Evolutionary conservation across 2,888 invertebrate genomes (phyloP).

Genomic region (Thalpophila matura): DNA sequence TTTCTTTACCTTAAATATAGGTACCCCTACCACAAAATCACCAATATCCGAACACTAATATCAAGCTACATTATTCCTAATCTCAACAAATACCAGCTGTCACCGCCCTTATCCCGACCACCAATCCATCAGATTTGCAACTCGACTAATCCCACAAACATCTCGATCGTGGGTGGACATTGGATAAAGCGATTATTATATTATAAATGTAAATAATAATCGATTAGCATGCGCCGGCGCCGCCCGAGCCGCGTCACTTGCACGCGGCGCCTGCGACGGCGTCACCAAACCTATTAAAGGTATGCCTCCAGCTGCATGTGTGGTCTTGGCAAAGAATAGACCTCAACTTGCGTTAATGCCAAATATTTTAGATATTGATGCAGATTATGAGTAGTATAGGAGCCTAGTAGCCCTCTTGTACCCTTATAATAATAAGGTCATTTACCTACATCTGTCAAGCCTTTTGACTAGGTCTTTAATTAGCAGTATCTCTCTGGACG

Average conservation of each 20-base stretch:
- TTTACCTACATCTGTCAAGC: no score
- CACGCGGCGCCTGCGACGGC: slow-evolving; percentile 60
- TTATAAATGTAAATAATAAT: slow-evolving; percentile 64
- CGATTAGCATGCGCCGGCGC: slow-evolving; percentile 59
- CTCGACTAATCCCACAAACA: slow-evolving; percentile 54
- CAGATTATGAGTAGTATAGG: no score
- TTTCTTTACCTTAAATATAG: slow-evolving; percentile 9
- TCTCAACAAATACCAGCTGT: slow-evolving; percentile 51
- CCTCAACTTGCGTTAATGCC: neutral
- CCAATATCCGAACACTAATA: slow-evolving; percentile 15
- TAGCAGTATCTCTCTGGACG: no score
- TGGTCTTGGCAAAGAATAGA: slow-evolving; percentile 37
- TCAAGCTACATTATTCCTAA: slow-evolving; percentile 29
- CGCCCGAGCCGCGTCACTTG: slow-evolving; percentile 52
- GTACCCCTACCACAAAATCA: slow-evolving; percentile 15
- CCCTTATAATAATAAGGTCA: no score
- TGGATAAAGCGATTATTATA: slow-evolving; percentile 62
- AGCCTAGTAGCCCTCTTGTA: no score
- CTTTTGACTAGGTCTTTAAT: no score
- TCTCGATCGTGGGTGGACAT: slow-evolving; percentile 60
- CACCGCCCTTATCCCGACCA: slow-evolving; percentile 44
- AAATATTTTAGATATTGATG: neutral
- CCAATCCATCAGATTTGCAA: slow-evolving; percentile 57
- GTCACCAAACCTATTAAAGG: slow-evolving; percentile 58
- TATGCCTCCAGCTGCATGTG: slow-evolving; percentile 49